These are phyloP conservation scores for Bursaphelenchus okinawaensis DNA, from an alignment of 2,888 invertebrate genomes.

Conservation along the genomic window DNA sequence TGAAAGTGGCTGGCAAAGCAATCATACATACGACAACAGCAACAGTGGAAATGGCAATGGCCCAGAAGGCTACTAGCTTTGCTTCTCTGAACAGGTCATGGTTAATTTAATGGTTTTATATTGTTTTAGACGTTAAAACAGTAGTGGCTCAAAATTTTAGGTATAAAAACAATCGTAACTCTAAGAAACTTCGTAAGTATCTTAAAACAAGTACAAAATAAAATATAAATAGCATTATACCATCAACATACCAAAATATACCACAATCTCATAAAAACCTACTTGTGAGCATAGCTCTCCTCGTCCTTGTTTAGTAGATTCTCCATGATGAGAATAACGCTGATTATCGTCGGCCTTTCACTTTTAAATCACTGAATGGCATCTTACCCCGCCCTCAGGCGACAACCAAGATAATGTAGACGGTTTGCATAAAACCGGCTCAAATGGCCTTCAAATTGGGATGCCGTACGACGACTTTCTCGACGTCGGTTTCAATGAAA, in stretches of 20 bases:
- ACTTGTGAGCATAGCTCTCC: conserved; percentile 16
- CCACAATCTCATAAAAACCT: conserved; percentile 6
- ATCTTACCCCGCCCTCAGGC: background rate
- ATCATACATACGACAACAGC: conserved; percentile 25
- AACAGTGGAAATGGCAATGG: conserved; percentile 27
- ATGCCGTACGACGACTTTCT: too few relatives aligned
- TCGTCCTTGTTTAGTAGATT: conserved; percentile 4
- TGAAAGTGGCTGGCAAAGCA: conserved; percentile 28
- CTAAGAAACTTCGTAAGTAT: too few relatives aligned
- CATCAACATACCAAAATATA: too few relatives aligned
- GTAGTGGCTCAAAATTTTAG: too few relatives aligned
- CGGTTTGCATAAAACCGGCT: background rate
- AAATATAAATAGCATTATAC: too few relatives aligned
- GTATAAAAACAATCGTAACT: too few relatives aligned
- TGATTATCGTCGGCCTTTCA: background rate
- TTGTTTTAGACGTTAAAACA: too few relatives aligned
- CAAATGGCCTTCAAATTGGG: background rate
- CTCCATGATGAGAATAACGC: conserved; percentile 7
- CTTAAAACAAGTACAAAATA: conserved; percentile 6
- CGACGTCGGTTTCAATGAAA: too few relatives aligned
- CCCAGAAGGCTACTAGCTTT: conserved; percentile 25
- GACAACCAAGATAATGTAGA: background rate
- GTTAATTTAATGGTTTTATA: background rate
- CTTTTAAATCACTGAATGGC: background rate
- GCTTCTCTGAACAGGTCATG: conserved; percentile 26